Conservation (phyloP, 2,113 vertebrate genomes). For the Mus spicilegus region DNA sequence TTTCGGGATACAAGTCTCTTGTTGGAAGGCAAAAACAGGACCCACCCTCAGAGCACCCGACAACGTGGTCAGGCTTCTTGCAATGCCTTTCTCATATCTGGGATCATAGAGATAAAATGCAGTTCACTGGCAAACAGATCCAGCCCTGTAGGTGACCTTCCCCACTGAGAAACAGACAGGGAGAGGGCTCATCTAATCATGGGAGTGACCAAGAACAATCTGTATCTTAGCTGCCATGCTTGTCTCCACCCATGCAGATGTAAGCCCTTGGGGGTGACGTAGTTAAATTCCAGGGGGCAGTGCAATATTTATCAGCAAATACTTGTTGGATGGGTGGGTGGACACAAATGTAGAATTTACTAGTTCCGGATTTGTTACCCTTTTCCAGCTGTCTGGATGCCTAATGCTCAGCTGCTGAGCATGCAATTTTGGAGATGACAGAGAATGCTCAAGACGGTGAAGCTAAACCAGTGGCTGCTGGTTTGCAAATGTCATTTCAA, state of each 20-base stretch:
- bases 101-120: neutral
- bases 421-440: slow-evolving; percentile 42
- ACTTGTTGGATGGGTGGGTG: neutral
- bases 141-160: neutral
- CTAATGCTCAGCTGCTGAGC: slow-evolving; percentile 30
- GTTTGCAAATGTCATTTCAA: slow-evolving; percentile 60
- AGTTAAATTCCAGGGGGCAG: neutral
- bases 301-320: neutral
- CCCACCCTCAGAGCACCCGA: neutral
- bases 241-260: neutral
- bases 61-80: neutral
- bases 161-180: neutral
- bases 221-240: slow-evolving; percentile 33
- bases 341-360: neutral
- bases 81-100: neutral
- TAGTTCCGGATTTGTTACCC: slow-evolving; percentile 28
- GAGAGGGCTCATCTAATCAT: neutral
- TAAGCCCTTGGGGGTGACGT: neutral
- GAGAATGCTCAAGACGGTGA: slow-evolving; percentile 12
- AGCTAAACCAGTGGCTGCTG: slow-evolving; percentile 38
- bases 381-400: slow-evolving; percentile 27
- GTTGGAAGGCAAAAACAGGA: slow-evolving; percentile 31
- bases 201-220: neutral
- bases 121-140: slow-evolving; percentile 38
- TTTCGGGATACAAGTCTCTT: slow-evolving; percentile 17